Percentiles rank a stretch among this genome's conserved stretches.
phyloP scores from a whole-genome alignment of 2,888 invertebrate species.

The Sinelater perroti region DNA sequence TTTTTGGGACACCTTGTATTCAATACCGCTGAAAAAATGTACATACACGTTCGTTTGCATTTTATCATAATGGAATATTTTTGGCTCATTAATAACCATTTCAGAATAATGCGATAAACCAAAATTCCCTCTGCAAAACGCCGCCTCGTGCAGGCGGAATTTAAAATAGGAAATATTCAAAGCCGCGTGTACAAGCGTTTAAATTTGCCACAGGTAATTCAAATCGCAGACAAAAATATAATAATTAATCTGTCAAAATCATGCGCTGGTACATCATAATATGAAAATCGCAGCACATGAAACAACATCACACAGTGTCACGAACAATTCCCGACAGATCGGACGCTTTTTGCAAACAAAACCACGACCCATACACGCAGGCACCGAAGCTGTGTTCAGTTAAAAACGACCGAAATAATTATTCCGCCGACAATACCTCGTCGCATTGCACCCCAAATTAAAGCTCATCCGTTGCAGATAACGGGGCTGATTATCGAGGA shows the following conservation, averaged over 20 bases:
- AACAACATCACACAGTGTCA: slow-evolving; percentile 52
- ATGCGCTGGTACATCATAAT: slow-evolving; percentile 56
- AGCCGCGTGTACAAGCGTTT: slow-evolving; percentile 37
- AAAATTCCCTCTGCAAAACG: too few species aligned
- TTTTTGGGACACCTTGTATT: too few species aligned
- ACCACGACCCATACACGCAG: slow-evolving; percentile 21
- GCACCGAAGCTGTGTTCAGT: slow-evolving; percentile 14
- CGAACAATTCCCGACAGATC: slow-evolving; percentile 48
- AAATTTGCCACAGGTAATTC: slow-evolving; percentile 44
- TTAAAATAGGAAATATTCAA: slow-evolving; percentile 39
- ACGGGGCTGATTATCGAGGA: background rate
- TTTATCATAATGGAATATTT: too few species aligned
- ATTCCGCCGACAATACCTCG: too few species aligned
- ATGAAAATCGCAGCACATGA: slow-evolving; percentile 51
- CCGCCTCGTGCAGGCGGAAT: too few species aligned
- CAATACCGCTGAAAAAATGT: too few species aligned
- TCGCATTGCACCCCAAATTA: too few species aligned
- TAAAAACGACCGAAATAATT: slow-evolving; percentile 21
- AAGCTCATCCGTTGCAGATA: background rate
- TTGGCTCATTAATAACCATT: too few species aligned
- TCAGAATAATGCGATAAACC: too few species aligned
- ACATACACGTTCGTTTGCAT: too few species aligned
- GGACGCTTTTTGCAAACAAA: slow-evolving; percentile 36
- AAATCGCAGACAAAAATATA: slow-evolving; percentile 49
- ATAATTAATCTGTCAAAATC: slow-evolving; percentile 61